phyloP scores from a whole-genome alignment of 1,140 invertebrate species.

The Drosophila trapezifrons region DNA sequence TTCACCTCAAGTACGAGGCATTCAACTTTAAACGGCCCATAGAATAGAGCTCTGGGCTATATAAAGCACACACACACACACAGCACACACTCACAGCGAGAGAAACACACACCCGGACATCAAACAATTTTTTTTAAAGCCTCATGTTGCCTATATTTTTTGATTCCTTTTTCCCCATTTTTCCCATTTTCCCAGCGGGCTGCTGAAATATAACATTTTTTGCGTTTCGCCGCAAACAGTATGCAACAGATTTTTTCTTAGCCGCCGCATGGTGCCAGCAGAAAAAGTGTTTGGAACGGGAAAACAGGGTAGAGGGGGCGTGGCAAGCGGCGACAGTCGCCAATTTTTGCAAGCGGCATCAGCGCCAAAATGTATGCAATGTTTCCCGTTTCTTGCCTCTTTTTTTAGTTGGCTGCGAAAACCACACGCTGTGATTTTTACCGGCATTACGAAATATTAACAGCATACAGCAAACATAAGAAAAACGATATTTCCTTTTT shows the following conservation, averaged over 20 bases:
- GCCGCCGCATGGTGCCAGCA: conserved; percentile 64
- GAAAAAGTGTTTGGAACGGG: conserved; percentile 28
- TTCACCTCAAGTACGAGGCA: conserved; percentile 27
- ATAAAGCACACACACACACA: background rate
- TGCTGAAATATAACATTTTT: conserved; percentile 58
- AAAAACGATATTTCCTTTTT: conserved; percentile 50
- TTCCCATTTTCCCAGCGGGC: conserved; percentile 39
- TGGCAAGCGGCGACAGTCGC: conserved; percentile 29
- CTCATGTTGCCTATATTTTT: conserved; percentile 34
- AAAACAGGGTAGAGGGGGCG: conserved; percentile 13
- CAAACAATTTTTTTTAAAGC: conserved; percentile 47
- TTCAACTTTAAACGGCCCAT: conserved; percentile 42
- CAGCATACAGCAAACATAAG: conserved; percentile 61
- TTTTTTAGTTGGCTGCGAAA: conserved; percentile 37
- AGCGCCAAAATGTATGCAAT: conserved; percentile 54
- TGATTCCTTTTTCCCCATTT: conserved; percentile 18
- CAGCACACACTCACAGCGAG: background rate
- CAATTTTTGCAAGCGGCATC: conserved; percentile 57
- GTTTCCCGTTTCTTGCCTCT: conserved; percentile 36
- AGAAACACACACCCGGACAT: conserved; percentile 14
- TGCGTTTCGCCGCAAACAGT: conserved; percentile 58
- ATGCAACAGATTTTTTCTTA: conserved; percentile 78
- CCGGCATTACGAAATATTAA: conserved; percentile 80
- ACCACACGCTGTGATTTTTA: conserved; percentile 76
- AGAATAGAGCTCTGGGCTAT: conserved; percentile 24